Conservation (phyloP, 2,888 invertebrate genomes). For the Drosophila ustulata region DNA sequence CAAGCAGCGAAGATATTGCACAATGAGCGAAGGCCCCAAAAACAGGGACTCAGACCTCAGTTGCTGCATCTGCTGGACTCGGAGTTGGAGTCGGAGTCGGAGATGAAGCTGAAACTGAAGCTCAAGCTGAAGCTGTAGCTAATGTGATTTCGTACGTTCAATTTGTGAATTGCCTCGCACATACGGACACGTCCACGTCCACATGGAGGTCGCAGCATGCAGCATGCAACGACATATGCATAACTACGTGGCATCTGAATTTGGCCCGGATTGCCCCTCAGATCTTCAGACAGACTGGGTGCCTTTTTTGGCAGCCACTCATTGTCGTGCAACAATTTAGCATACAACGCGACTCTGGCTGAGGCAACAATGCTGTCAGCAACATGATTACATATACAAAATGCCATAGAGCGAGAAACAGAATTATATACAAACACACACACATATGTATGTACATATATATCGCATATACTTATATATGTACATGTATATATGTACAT, state of each 20-base stretch:
- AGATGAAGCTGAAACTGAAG: background rate
- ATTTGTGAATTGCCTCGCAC: constrained; percentile 74
- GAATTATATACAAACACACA: constrained; percentile 4
- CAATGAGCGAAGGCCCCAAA: constrained; percentile 13
- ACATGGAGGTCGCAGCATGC: constrained; percentile 9
- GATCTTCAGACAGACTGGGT: constrained; percentile 20
- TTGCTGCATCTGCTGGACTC: background rate
- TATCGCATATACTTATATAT: background rate
- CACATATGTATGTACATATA: background rate
- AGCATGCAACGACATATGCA: constrained; percentile 65
- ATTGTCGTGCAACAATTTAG: constrained; percentile 61
- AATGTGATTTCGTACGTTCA: constrained; percentile 79
- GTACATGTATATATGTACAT: background rate
- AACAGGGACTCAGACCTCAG: constrained; percentile 2
- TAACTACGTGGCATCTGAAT: constrained; percentile 77
- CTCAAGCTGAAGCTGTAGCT: constrained; percentile 58
- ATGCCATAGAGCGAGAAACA: constrained; percentile 17
- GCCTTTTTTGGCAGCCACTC: constrained; percentile 59
- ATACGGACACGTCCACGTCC: constrained; percentile 34
- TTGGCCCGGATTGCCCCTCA: constrained; percentile 18
- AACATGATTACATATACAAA: constrained; percentile 60
- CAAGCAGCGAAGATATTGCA: constrained; percentile 24
- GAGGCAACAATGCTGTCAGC: constrained; percentile 64
- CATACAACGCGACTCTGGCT: constrained; percentile 53
- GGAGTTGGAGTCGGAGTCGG: background rate